Conservation (phyloP, 2,113 vertebrate species). For the Planiliza haematocheilus region DNA sequence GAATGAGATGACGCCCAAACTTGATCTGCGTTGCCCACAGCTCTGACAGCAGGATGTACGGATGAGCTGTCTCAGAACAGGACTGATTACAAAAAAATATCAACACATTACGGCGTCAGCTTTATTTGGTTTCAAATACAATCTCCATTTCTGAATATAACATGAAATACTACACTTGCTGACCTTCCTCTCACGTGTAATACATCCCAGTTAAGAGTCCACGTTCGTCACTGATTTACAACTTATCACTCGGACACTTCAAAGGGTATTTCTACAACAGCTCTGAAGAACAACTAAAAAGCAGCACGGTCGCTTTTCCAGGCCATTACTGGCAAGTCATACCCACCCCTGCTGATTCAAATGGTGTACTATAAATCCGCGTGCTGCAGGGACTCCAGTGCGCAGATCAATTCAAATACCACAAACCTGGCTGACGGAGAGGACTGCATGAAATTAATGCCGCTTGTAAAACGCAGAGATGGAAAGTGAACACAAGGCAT, state of each 20-base stretch:
- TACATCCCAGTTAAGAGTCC: conserved; percentile 31
- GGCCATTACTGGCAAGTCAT: conserved; percentile 25
- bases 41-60: conserved; percentile 30
- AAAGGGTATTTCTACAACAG: conserved; percentile 26
- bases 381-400: conserved; percentile 28
- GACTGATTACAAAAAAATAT: conserved; percentile 18
- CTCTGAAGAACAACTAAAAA: conserved; percentile 49
- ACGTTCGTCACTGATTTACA: conserved; percentile 45
- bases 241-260: conserved; percentile 51
- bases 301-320: conserved; percentile 37
- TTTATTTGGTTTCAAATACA: neutral
- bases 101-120: neutral
- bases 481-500: conserved; percentile 17
- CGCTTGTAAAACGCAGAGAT: conserved; percentile 8
- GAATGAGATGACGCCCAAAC: conserved; percentile 35
- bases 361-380: conserved; percentile 50
- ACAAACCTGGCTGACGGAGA: conserved; percentile 46
- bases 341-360: conserved; percentile 23
- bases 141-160: neutral
- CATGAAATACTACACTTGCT: neutral
- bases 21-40: conserved; percentile 3
- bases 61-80: conserved; percentile 15
- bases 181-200: conserved; percentile 31
- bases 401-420: conserved; percentile 40
- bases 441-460: conserved; percentile 16